Percentiles rank a stretch among this genome's conserved stretches.
Evolutionary conservation across 2,113 vertebrate genomes (phyloP).

Genomic region (Scytalopus superciliaris): DNA sequence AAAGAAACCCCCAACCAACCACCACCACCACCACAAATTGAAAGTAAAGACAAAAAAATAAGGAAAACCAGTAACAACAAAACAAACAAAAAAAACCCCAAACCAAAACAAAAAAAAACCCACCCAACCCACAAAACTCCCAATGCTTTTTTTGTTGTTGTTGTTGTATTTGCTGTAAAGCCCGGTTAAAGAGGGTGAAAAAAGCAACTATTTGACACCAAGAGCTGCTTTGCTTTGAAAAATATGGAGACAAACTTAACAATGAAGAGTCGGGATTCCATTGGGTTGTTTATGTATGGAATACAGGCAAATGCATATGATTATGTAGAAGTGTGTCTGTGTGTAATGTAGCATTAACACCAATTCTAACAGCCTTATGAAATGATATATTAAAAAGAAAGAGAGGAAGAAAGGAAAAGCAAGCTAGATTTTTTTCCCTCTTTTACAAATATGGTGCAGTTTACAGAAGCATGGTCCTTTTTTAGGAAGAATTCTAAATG

Average conservation of each 20-base stretch:
- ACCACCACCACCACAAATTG: not conserved
- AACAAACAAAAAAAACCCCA: not conserved
- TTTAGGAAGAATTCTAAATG: constrained; percentile 78
- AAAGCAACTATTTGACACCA: not conserved
- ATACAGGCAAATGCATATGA: constrained; percentile 44
- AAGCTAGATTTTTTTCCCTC: constrained; percentile 43
- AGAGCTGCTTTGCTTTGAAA: constrained; percentile 53
- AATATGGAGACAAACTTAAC: constrained; percentile 46
- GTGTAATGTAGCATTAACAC: constrained; percentile 64
- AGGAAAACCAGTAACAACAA: not conserved
- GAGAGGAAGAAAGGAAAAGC: constrained; percentile 63
- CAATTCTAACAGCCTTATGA: constrained; percentile 62
- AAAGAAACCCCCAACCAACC: not conserved
- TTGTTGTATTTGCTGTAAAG: not conserved
- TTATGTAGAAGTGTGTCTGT: constrained; percentile 64
- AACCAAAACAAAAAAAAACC: not conserved
- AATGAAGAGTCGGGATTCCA: constrained; percentile 29
- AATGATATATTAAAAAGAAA: constrained; percentile 57
- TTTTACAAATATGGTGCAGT: constrained; percentile 73
- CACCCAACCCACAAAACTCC: not conserved
- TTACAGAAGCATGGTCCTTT: constrained; percentile 77
- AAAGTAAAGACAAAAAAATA: not conserved
- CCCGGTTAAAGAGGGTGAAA: not conserved
- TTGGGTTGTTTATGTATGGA: constrained; percentile 62
- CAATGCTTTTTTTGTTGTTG: not conserved